Percentiles rank a stretch among this genome's conserved stretches.
Conservation (phyloP, 2,113 vertebrate species). For the Pelmatolapia mariae region DNA sequence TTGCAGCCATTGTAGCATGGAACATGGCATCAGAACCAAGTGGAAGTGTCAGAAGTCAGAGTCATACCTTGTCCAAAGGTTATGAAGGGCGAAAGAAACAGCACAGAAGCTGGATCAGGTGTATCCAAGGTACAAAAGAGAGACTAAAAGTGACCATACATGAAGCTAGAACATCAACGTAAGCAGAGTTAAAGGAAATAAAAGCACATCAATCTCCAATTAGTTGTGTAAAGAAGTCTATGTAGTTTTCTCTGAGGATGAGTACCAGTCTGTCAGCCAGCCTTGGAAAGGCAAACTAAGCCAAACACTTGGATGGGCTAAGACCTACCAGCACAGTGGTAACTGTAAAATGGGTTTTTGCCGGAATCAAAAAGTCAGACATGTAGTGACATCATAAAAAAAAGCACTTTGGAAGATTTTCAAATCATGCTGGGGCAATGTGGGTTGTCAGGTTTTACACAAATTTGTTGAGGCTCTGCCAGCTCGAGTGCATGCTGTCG, state of each 20-base stretch:
- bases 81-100: neutral
- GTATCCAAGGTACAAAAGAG: neutral
- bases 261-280: neutral
- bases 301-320: neutral
- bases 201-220: neutral
- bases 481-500: neutral
- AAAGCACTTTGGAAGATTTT: neutral
- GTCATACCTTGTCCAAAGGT: neutral
- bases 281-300: neutral
- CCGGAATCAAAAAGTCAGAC: neutral
- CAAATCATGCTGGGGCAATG: neutral
- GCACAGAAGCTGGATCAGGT: neutral
- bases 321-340: neutral
- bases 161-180: neutral
- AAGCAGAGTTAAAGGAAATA: neutral
- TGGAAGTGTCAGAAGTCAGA: neutral
- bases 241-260: neutral
- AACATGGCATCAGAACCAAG: neutral
- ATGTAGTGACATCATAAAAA: neutral
- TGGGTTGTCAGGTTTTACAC: neutral
- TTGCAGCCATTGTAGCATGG: neutral
- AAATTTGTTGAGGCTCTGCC: neutral
- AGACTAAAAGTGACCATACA: neutral
- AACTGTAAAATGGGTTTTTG: neutral
- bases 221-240: neutral